Evolutionary conservation across 2,888 invertebrate species (phyloP).

Genomic region (Hyppa rectilinea): DNA sequence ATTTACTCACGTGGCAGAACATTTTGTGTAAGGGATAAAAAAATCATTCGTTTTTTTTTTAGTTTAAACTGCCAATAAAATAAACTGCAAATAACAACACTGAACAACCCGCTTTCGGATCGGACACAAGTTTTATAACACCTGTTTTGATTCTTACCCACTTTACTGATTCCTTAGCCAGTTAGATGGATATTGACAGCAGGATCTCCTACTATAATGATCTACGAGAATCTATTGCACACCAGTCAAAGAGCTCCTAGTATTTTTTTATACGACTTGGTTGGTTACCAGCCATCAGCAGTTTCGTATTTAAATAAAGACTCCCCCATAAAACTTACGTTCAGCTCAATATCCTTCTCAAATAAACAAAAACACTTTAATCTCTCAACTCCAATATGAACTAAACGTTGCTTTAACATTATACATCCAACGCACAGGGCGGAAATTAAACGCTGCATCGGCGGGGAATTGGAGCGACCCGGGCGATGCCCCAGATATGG

Average conservation of each 20-base stretch:
- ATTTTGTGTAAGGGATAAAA: no score
- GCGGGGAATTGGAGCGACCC: constrained; percentile 66
- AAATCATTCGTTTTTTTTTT: no score
- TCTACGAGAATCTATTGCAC: no score
- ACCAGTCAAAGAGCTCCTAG: not conserved
- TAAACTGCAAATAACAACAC: no score
- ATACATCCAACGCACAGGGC: constrained; percentile 58
- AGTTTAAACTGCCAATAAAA: no score
- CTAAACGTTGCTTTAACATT: constrained; percentile 51
- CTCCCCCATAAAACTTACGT: not conserved
- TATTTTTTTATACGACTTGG: not conserved
- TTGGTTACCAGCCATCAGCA: not conserved
- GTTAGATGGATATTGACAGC: not conserved
- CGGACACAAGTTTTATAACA: no score
- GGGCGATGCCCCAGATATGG: constrained; percentile 67
- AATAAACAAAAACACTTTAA: constrained; percentile 34
- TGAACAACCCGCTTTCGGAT: no score
- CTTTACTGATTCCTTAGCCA: not conserved
- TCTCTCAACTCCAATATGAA: constrained; percentile 29
- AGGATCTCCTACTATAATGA: no score
- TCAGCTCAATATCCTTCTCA: not conserved
- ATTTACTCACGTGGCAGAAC: no score
- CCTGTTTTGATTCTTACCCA: not conserved
- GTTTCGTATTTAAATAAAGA: not conserved
- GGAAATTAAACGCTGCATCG: constrained; percentile 72